Base-by-base conservation (phyloP, 1,140 invertebrate species). In the Sycobia sp. region DNA sequence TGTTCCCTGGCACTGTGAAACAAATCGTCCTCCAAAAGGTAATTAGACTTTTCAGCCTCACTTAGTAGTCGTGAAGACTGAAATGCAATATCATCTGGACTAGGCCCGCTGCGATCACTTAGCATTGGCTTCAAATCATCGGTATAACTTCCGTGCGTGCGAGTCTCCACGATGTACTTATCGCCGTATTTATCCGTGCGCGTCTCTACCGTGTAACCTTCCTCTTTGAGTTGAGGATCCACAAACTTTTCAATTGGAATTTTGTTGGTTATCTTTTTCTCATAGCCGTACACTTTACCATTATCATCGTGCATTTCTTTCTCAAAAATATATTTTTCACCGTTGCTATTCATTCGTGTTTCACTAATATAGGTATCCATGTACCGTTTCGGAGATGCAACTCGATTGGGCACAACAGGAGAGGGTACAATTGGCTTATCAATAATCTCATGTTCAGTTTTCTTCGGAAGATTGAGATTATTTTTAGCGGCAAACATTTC, bases 101-200 rank as follows among this genome's bases (percentile, higher is more conserved):
- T 62, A 39, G 16, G 72, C 69, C 4, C 54, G 4, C 0, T 8
- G 4, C 13, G 25, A 22, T 20, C 7, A 25, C 20, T 38, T 13
- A 23, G 13, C 13, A 38, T 22, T 20, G 32, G 10, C 8, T 13
- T 53, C 3, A 4, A 38, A 9, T 49, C 11, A 20, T 50, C 29
- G 1, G 2, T 20, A 50, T 5, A 34, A 11, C 73, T 71, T 18
- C 74, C 69, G 50, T 80, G 77, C 5, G 76, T 76, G 4, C 79
- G 73, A 13, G 84, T 86, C 73, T 84, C 88, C 14, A 78, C 85
- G 65, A 82, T 85, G 61, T 84, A 87, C 70, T 76, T 82, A 73
- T 83, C 84, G 65, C 76, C 82, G 50, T 82, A 76, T 23, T 81
- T 80, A 66, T 85, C 83, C 5, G 76, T 76, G n/a, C 76, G 81